These are phyloP conservation scores for Phrynosoma platyrhinos DNA, from an alignment of 2,113 vertebrate genomes.

Conservation along the genomic window DNA sequence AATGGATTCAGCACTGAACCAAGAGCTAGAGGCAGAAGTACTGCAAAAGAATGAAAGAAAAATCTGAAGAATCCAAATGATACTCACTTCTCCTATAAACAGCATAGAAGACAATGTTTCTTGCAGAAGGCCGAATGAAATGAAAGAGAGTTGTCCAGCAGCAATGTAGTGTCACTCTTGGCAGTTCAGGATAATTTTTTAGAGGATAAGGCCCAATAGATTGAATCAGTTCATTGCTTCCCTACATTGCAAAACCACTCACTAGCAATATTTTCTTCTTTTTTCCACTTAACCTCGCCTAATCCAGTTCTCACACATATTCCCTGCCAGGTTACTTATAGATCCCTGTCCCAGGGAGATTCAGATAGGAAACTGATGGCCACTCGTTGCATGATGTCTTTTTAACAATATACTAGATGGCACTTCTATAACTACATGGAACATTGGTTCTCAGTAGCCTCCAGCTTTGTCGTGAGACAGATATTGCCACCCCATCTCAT, in stretches of 20 bases:
- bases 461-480: background rate
- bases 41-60: background rate
- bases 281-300: background rate
- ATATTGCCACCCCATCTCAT: background rate
- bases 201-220: background rate
- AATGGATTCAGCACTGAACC: background rate
- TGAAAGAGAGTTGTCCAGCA: too few relatives aligned
- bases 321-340: background rate
- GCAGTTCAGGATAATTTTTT: background rate
- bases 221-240: background rate
- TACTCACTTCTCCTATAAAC: background rate
- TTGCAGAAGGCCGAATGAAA: too few relatives aligned
- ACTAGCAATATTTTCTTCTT: background rate
- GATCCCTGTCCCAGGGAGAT: background rate
- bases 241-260: background rate
- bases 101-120: too few relatives aligned
- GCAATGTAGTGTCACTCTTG: too few relatives aligned
- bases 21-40: too few relatives aligned
- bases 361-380: too few relatives aligned
- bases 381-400: background rate
- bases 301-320: background rate
- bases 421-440: background rate
- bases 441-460: background rate
- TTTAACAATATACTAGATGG: background rate
- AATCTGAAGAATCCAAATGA: background rate